phyloP scores from a whole-genome alignment of 1,140 invertebrate species.

The Drosophila mojavensis region DNA sequence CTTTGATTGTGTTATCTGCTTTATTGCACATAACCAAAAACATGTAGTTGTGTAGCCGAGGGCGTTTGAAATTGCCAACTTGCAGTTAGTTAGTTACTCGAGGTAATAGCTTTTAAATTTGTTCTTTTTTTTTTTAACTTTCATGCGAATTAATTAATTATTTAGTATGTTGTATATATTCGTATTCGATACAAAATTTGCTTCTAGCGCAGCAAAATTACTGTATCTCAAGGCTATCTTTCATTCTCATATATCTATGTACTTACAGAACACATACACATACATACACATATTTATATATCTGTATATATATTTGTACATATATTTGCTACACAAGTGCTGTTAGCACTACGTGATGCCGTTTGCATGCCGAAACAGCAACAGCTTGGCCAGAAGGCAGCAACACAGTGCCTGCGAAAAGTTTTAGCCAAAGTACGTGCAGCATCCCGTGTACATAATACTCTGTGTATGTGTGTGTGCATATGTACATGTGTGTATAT shows the following conservation, averaged over 20 bases:
- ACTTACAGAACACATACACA: background rate
- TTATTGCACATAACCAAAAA: slow-evolving; percentile 39
- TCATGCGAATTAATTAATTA: too few species aligned
- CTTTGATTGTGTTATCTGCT: slow-evolving; percentile 58
- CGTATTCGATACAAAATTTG: background rate
- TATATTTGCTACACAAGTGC: slow-evolving; percentile 21
- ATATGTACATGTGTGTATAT: slow-evolving; percentile 5
- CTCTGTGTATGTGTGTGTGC: background rate
- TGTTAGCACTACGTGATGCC: slow-evolving; percentile 63
- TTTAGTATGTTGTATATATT: too few species aligned
- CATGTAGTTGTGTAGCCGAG: background rate
- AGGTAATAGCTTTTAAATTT: too few species aligned
- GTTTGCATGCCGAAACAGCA: slow-evolving; percentile 57
- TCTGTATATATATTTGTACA: background rate
- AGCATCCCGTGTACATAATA: background rate
- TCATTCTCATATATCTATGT: too few species aligned
- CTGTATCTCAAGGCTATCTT: background rate
- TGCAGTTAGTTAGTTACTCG: too few species aligned
- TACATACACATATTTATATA: background rate
- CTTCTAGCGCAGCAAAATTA: too few species aligned
- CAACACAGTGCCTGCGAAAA: slow-evolving; percentile 30
- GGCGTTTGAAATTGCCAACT: too few species aligned
- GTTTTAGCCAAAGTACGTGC: slow-evolving; percentile 45
- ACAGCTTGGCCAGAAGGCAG: slow-evolving; percentile 59
- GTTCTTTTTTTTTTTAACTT: too few species aligned